Evolutionary conservation across 2,113 vertebrate species (phyloP), one percentile per base, ranked within the genome.

Genomic region (Boleophthalmus pectinirostris): DNA sequence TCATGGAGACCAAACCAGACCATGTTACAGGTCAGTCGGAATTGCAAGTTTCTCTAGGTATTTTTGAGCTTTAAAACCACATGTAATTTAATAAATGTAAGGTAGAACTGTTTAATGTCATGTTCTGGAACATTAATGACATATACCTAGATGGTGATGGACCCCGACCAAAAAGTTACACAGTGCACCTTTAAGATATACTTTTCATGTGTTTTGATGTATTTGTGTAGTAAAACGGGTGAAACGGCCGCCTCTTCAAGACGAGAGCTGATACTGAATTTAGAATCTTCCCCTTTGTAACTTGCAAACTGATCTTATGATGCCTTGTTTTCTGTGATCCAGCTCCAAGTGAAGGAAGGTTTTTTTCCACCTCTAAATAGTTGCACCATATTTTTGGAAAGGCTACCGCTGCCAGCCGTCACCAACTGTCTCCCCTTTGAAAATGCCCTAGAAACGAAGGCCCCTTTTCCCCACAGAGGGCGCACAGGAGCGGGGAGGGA

Each of bases 361-460:
- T 87, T 84, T 75, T 85, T 77, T 71, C 60, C 73, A 79, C 77
- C 70, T 58, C 69, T 78, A 72, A 69, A 83, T 68, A 85, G 78
- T 70, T 61, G 64, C 77, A 73, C 73, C 77, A 78, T 72, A 82
- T 77, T 89, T 61, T 79, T 79, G 80, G 79, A 83, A 77, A 43
- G 73, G 73, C 66, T 46, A 64, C 63, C 56, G 1, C 53, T 58
- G 85, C 86, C 86, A 87, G 73, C 81, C 79, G 74, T 82, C 76
- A 86, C 83, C 86, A 85, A 87, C 73, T 85, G 86, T 78, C 75
- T 71, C 75, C 58, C 78, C 79, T 88, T 85, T 89, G 78, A 87
- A 88, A 81, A 54, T 83, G 82, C 85, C 79, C 85, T 74, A 81
- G 77, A 89, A 90, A 87, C 46, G 56, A 53, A 18, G 18, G 61